Conservation (phyloP, 2,888 invertebrate genomes). For the Urechis unicinctus region DNA sequence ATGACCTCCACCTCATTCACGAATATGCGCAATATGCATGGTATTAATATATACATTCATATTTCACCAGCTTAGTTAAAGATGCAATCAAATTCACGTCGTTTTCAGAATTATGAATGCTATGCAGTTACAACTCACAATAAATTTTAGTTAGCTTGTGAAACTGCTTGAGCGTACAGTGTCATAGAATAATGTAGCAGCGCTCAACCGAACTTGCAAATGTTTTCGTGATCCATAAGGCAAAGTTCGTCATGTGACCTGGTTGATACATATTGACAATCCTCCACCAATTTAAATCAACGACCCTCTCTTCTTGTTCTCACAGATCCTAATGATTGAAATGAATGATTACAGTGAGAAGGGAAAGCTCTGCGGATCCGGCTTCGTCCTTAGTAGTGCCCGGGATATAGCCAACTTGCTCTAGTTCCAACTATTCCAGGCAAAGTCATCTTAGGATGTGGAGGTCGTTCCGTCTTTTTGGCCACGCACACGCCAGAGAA, state of each 20-base stretch:
- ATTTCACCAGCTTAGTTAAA: no score
- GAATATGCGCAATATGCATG: constrained; percentile 15
- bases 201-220: neutral
- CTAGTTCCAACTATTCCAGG: constrained; percentile 29
- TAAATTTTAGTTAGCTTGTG: no score
- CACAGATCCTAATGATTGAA: no score
- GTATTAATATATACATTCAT: constrained; percentile 23
- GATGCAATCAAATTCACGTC: no score
- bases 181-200: no score
- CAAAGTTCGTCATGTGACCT: no score
- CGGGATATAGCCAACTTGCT: constrained; percentile 43
- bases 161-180: neutral
- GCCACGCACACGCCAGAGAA: constrained; percentile 26
- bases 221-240: neutral
- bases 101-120: no score
- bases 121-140: no score
- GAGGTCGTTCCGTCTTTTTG: constrained; percentile 22
- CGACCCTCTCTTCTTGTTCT: no score
- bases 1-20: constrained; percentile 36
- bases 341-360: constrained; percentile 24
- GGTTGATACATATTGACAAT: no score
- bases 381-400: constrained; percentile 33
- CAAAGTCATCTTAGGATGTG: constrained; percentile 23
- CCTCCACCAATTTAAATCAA: no score
- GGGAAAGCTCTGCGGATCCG: constrained; percentile 31